Conservation (phyloP, 2,113 vertebrate species). For the Amblyopsis rosae region DNA sequence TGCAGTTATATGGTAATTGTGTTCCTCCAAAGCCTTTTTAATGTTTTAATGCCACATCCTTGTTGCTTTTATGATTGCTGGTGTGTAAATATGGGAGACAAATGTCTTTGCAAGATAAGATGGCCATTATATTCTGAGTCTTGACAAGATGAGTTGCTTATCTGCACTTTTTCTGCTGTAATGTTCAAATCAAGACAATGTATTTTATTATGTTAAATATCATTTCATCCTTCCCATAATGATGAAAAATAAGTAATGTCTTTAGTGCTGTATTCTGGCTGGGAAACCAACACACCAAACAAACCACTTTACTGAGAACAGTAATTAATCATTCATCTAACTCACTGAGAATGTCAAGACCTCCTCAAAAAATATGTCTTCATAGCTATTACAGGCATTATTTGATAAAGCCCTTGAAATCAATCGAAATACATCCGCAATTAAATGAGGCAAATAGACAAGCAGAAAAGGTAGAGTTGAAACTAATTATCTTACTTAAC, state of each 20-base stretch:
- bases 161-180: constrained; percentile 16
- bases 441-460: neutral
- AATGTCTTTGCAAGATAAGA: constrained; percentile 39
- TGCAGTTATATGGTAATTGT: too few species aligned
- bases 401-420: neutral
- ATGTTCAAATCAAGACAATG: constrained; percentile 38
- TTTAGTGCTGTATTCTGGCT: constrained; percentile 9
- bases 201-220: constrained; percentile 3
- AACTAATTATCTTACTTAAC: too few species aligned
- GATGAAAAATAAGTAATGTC: neutral
- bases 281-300: constrained; percentile 10
- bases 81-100: constrained; percentile 21
- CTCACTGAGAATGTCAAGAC: constrained; percentile 26
- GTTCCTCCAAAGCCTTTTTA: constrained; percentile 7
- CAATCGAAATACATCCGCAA: too few species aligned
- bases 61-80: neutral
- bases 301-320: constrained; percentile 2
- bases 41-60: constrained; percentile 9
- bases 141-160: constrained; percentile 30
- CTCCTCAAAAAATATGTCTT: constrained; percentile 17
- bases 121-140: constrained; percentile 4
- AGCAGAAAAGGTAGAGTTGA: neutral
- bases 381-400: neutral
- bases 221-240: constrained; percentile 1
- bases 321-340: constrained; percentile 20